Base-by-base conservation (phyloP, 2,888 invertebrate species). In the Drosophila paranaensis region DNA sequence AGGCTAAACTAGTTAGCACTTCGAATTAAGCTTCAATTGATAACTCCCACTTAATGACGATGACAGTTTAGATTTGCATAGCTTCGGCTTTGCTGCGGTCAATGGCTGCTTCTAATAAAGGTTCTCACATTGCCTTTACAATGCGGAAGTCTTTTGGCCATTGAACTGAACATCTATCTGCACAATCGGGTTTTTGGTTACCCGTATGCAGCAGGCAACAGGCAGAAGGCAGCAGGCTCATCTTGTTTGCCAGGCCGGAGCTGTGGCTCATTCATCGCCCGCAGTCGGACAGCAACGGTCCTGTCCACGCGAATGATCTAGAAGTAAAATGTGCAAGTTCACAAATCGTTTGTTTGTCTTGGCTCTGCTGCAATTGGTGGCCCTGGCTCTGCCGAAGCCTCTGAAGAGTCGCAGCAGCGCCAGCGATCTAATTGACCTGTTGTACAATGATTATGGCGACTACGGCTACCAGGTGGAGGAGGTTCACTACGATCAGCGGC, bases 401-500 rank as follows among this genome's bases (percentile, higher is more conserved):
- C 46, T 55, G 5, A 73, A 58, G 56, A 53, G 53, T 35, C 74
- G 71, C 20, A 76, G 70, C 58, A 67, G 56, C 57, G 69, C 69
- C 35, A 69, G 60, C 37, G 85, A 88, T 66, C 66, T 86, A 20
- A 42, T 86, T 39, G 85, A 84, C 11, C 60, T 76, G 6, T 50
- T 90, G 35, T 78, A 88, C 45, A 77, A 82, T 40, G 85, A 89
- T 62, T 87, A 89, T 43, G 73, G 55, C 3, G 86, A 89, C 46
- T 77, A 89, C 60, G 81, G 77, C 20, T 85, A 71, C 65, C 84
- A 92, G 72, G 89, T 92, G 66, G 92, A 93, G 73, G 91, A 92
- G 55, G 76, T 93, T 27, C 93, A 93, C 74, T 95, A 95, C 91
- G 96, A 97, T 92, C 96, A 97, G 90, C 93, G 96, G 9, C 97